phyloP scores from a whole-genome alignment of 2,888 invertebrate species.

The Amblyteles armatorius region DNA sequence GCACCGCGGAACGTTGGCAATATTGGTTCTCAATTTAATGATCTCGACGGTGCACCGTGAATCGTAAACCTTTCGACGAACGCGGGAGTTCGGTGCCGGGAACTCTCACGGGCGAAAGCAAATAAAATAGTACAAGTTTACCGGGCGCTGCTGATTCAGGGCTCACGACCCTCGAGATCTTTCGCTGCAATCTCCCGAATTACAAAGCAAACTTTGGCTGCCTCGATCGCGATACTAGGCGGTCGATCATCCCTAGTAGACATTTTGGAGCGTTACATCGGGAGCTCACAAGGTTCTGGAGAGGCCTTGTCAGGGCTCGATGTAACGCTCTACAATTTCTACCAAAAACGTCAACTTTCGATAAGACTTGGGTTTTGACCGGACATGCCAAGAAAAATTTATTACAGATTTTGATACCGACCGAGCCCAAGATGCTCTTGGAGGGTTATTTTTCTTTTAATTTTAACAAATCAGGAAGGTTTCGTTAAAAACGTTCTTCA shows the following conservation, averaged over 20 bases:
- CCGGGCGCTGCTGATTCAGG: slow-evolving; percentile 11
- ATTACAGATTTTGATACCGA: neutral
- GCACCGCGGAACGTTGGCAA: slow-evolving; percentile 81
- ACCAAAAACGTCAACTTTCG: neutral
- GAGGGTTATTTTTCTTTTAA: neutral
- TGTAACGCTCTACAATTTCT: no score
- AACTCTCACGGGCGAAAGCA: slow-evolving; percentile 46
- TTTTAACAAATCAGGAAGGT: slow-evolving; percentile 4
- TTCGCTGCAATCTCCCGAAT: slow-evolving; percentile 29
- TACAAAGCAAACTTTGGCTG: neutral
- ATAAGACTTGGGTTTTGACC: neutral
- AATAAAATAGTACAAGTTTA: slow-evolving; percentile 47
- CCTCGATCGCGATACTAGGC: neutral
- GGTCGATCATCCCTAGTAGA: neutral
- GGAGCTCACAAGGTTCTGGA: no score
- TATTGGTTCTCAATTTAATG: slow-evolving; percentile 84
- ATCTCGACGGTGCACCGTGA: slow-evolving; percentile 75
- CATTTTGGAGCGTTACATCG: no score
- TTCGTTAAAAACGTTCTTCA: neutral
- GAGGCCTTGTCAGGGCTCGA: no score
- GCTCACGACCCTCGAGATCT: slow-evolving; percentile 15
- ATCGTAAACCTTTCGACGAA: slow-evolving; percentile 67
- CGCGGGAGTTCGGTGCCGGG: slow-evolving; percentile 44
- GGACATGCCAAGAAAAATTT: neutral
- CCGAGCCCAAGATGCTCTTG: neutral